Evolutionary conservation across 1,140 invertebrate genomes (phyloP).

Genomic region (Laodelphax striatellus): DNA sequence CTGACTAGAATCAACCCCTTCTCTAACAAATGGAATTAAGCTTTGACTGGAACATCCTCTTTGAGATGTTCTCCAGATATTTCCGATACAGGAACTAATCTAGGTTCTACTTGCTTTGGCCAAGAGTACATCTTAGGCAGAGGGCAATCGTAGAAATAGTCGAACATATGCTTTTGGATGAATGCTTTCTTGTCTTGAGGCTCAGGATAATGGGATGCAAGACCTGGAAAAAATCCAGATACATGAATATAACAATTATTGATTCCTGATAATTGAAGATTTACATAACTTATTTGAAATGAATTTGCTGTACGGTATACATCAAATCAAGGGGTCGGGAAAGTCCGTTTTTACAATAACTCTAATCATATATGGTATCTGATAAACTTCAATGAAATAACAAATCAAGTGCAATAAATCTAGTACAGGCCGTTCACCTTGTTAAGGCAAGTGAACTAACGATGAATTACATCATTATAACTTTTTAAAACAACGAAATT

Average conservation of each 20-base stretch:
- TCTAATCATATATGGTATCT: neutral
- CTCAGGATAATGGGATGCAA: constrained; percentile 75
- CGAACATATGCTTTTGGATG: constrained; percentile 63
- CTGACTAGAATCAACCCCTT: no score
- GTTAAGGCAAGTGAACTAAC: no score
- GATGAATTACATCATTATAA: no score
- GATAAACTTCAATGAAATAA: neutral
- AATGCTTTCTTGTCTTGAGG: constrained; percentile 61
- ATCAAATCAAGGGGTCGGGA: neutral
- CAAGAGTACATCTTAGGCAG: constrained; percentile 64
- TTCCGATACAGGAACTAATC: neutral
- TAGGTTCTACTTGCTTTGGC: constrained; percentile 33
- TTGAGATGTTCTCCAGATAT: neutral
- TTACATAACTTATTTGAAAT: neutral
- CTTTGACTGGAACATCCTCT: neutral
- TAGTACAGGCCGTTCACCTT: no score
- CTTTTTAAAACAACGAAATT: no score
- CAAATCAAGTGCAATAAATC: no score
- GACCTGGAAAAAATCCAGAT: constrained; percentile 40
- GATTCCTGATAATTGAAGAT: neutral
- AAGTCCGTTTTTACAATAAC: neutral
- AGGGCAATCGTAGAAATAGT: constrained; percentile 63
- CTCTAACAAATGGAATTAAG: no score
- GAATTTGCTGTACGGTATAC: neutral
- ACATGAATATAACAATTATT: neutral